Evolutionary conservation across 2,888 invertebrate species (phyloP).

Genomic region (Thyatira batis): DNA sequence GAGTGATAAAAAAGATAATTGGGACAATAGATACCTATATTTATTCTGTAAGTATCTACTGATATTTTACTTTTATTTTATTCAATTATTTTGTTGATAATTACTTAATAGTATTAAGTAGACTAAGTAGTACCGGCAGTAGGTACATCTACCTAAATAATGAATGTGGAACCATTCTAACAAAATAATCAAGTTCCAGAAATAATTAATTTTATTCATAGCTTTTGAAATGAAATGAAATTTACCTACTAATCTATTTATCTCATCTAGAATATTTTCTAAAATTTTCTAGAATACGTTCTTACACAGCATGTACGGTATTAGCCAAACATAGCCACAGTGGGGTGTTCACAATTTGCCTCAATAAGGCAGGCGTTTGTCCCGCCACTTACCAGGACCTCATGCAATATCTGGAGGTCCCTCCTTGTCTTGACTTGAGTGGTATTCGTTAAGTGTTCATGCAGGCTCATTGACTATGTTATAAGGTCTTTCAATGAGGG

Average conservation of each 20-base stretch:
- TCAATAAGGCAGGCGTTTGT: conserved; percentile 64
- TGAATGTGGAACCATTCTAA: too few species aligned
- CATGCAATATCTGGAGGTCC: conserved; percentile 48
- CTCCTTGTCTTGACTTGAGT: conserved; percentile 18
- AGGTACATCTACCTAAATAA: too few species aligned
- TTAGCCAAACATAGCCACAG: conserved; percentile 18
- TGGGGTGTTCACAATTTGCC: conserved; percentile 65
- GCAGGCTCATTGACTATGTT: neutral
- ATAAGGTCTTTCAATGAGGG: neutral
- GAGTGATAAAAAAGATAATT: too few species aligned
- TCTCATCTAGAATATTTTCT: conserved; percentile 11
- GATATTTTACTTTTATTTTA: too few species aligned
- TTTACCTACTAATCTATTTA: conserved; percentile 6
- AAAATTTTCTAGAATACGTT: conserved; percentile 13
- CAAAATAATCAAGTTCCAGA: too few species aligned
- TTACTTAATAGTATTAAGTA: too few species aligned
- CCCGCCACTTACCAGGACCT: conserved; percentile 58
- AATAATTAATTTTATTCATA: too few species aligned
- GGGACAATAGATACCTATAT: too few species aligned
- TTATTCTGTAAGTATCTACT: too few species aligned
- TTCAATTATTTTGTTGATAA: too few species aligned
- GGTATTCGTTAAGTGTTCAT: conserved; percentile 5
- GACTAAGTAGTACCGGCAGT: too few species aligned
- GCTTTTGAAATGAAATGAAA: neutral
- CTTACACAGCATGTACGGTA: conserved; percentile 18